Base-by-base conservation (phyloP, 2,113 vertebrate genomes). In the Brevimyrus niger region DNA sequence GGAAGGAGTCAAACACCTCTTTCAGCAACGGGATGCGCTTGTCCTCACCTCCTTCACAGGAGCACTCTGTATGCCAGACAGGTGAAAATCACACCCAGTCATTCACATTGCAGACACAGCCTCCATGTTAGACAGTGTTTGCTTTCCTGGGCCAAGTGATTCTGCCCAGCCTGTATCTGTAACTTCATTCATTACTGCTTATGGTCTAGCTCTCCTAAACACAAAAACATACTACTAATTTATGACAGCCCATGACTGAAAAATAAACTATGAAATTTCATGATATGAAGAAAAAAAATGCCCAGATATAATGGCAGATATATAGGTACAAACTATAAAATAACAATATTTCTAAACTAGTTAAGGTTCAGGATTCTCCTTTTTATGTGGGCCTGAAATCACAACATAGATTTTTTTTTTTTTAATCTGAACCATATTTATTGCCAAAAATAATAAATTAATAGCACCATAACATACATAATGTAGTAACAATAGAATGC, bases 1-100 rank as follows among this genome's bases (percentile, higher is more conserved):
- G 98, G 93, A 99, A 99, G 0, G 97, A 96, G 90, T 99, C 97
- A 89, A 99, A 99, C 48, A 99, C 96, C 15, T 99, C 98, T 84
- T 94, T 95, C 92, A 99, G 96, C 87, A 99, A 95, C 1, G 98
- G 98, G 88, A 99, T 98, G 3, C 93, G 96, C 89, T 97, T 97
- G 94, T 99, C 98, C 61, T 97, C 95, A 4, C 96, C 96, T 6
- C 97, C 98, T 90, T 98, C 97, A 7, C 96, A 97, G 69, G 96
- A 96, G 94, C 97, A 96, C 89, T 97, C 98, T 99, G 94, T 88
- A 92, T 38, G 90, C 89, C 90, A 35, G 8, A 19, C 35, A n/a
- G 42, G 21, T 21, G 19, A n/a, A 47, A 84, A 47, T 47, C 38
- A 47, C 38, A n/a, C 80, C 47, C 42, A 31, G 38, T 23, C 35